Base-by-base conservation (phyloP, 2,797 vertebrate genomes). In the Tenualosa ilisha region DNA sequence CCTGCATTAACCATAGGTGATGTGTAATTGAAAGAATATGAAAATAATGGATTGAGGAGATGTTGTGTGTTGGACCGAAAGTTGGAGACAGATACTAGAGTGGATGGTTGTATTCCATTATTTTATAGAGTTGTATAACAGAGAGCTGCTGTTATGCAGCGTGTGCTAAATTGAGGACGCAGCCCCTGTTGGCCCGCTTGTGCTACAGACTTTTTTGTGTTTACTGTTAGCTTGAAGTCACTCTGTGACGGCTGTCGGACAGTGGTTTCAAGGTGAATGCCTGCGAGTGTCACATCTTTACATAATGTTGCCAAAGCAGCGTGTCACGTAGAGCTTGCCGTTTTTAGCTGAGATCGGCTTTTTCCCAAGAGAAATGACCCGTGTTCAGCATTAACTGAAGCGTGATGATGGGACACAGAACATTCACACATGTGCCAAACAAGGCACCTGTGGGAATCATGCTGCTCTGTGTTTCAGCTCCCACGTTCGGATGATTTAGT, bases 401-500 rank as follows among this genome's bases (percentile, higher is more conserved):
- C 46, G 84, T 37, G 56, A 68, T 82, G 50, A 75, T 75, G 24
- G n/a, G 75, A 84, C 59, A 63, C 82, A 86, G 43, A 63, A 85
- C 81, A 68, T 56, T 85, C 49, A 82, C 68, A 88, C 91, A 31
- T 31, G 90, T 92, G 89, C 90, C 85, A 92, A 93, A 91, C 88
- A 91, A 40, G 50, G 3, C 24, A 40, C 13, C 68, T 75, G 68
- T 75, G 68, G 68, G 31, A 75, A 43, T 6, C 68, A 20, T 40
- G 46, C 9, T 2, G 63, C 37, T 31, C 17, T 15, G 6, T 75
- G 3, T 13, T 75, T 40, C 31, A 40, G 68, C 68, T 75, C 68
- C 68, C 15, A 43, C 13, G 2, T 13, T 43, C 2, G 17, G 13
- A 75, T 40, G 31, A 75, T 75, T 75, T 43, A 40, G 26, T 72